These are phyloP conservation scores for Pseudocheirus occidentalis DNA, from an alignment of 2,797 vertebrate genomes.

Conservation along the genomic window DNA sequence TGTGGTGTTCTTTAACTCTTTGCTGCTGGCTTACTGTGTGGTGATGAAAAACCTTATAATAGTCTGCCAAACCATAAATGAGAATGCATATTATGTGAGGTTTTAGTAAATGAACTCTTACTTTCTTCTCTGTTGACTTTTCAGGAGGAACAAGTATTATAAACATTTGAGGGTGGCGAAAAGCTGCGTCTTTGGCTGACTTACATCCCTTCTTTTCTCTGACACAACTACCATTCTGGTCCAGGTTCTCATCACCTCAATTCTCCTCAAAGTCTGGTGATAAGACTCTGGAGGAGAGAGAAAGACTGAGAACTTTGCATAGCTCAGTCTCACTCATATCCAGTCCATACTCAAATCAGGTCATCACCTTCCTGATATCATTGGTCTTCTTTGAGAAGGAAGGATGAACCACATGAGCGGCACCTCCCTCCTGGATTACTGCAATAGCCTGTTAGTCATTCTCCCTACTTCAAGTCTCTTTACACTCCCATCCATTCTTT, in stretches of 20 bases:
- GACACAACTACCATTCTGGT: background rate
- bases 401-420: background rate
- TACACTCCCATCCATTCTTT: background rate
- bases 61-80: background rate
- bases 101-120: background rate
- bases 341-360: background rate
- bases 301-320: background rate
- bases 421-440: background rate
- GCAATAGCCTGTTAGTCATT: background rate
- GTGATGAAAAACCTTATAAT: background rate
- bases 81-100: background rate
- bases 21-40: background rate
- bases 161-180: background rate
- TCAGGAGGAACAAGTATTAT: background rate
- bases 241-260: background rate
- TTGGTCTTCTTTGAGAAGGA: background rate
- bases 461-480: background rate
- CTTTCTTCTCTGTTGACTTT: background rate
- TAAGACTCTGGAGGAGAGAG: background rate
- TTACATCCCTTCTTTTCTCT: background rate
- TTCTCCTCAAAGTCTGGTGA: background rate
- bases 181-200: background rate
- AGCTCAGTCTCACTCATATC: background rate
- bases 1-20: background rate
- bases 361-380: background rate